phyloP scores from a whole-genome alignment of 2,888 invertebrate species.

The Amphipoea oculea region DNA sequence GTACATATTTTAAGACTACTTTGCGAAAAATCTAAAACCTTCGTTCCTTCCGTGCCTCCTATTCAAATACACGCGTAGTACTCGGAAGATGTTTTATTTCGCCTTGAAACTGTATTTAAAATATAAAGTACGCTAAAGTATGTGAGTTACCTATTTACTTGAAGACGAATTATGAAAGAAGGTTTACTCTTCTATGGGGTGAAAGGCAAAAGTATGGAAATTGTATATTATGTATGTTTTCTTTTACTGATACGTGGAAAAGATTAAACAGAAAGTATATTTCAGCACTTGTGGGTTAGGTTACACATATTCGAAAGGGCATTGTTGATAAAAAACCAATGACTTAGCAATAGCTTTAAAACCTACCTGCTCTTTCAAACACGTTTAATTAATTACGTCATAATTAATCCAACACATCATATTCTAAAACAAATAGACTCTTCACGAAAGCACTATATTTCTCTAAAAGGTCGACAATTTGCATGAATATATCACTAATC shows the following conservation, averaged over 20 bases:
- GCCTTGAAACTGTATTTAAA: slow-evolving; percentile 34
- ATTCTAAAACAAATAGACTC: not conserved
- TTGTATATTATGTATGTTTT: not conserved
- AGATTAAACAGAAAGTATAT: not conserved
- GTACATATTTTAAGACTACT: slow-evolving; percentile 62
- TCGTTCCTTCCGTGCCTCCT: slow-evolving; percentile 51
- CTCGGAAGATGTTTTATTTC: slow-evolving; percentile 58
- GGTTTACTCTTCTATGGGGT: slow-evolving; percentile 1
- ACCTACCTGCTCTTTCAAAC: not conserved
- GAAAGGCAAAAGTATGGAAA: not conserved
- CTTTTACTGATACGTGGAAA: not conserved
- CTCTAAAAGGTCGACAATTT: slow-evolving; percentile 54
- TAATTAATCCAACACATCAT: not conserved
- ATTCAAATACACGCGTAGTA: slow-evolving; percentile 53
- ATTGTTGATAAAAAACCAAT: too few relatives aligned
- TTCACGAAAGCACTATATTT: slow-evolving; percentile 32
- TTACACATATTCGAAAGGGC: too few relatives aligned
- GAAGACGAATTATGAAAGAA: slow-evolving; percentile 25
- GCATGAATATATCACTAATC: slow-evolving; percentile 69
- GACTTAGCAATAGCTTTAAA: not conserved
- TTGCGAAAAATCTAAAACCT: slow-evolving; percentile 57
- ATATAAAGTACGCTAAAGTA: slow-evolving; percentile 41
- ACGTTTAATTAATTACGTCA: not conserved
- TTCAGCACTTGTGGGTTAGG: not conserved
- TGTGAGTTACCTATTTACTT: slow-evolving; percentile 29